Conservation (phyloP, 2,113 vertebrate species). For the Leucosticte australis region DNA sequence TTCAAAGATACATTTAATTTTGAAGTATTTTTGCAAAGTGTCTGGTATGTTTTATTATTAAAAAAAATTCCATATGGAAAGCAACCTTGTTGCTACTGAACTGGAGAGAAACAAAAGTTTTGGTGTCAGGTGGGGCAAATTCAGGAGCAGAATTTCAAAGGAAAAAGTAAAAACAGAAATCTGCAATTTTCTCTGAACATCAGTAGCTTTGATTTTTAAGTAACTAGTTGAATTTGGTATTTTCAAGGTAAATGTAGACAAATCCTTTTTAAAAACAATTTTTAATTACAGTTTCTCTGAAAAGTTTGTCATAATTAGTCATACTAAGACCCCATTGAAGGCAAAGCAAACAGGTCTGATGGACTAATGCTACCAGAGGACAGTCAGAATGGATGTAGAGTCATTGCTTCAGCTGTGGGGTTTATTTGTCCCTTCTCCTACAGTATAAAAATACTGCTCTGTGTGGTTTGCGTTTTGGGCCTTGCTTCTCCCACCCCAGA, state of each 20-base stretch:
- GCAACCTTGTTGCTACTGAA: not conserved
- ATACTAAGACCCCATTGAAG: not conserved
- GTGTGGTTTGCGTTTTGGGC: not conserved
- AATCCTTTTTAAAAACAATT: not conserved
- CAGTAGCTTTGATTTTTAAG: not conserved
- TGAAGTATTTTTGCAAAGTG: not conserved
- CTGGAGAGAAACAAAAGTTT: not conserved
- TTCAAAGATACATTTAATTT: not conserved
- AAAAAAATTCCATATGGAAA: not conserved
- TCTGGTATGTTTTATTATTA: not conserved
- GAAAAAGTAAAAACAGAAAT: not conserved
- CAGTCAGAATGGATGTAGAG: not conserved
- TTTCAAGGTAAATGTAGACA: not conserved
- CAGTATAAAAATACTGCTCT: not conserved
- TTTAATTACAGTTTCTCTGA: not conserved
- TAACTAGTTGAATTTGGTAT: not conserved
- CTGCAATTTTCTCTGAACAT: not conserved
- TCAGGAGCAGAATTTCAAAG: not conserved
- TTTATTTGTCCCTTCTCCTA: not conserved
- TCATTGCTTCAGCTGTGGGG: not conserved
- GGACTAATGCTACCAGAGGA: not conserved
- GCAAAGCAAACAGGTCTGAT: not conserved
- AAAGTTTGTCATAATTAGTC: not conserved
- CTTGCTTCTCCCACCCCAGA: not conserved
- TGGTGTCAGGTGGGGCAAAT: not conserved